Conservation (phyloP, 64 coral and sea anemone genomes). For the Platygyra sinensis region DNA sequence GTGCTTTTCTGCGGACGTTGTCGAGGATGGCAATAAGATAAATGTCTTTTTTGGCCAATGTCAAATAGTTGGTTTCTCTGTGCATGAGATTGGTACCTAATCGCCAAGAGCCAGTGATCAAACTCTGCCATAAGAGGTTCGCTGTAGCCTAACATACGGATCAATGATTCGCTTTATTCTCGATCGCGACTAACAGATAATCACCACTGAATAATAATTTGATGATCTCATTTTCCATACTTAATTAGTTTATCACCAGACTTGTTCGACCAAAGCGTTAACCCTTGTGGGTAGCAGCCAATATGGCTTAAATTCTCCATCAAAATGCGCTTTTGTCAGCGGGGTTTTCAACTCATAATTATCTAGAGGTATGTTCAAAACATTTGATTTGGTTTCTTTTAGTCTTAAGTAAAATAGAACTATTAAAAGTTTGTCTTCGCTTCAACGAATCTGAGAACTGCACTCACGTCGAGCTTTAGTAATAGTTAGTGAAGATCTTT, state of each 20-base stretch:
- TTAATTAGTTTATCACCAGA: not conserved
- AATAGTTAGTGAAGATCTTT: not conserved
- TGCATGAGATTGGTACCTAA: too few relatives aligned
- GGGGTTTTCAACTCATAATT: not conserved
- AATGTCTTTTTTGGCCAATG: too few relatives aligned
- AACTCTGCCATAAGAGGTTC: not conserved
- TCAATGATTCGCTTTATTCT: not conserved
- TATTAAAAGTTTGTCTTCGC: not conserved
- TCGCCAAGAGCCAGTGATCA: too few relatives aligned
- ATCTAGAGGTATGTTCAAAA: not conserved
- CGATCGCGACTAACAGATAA: not conserved
- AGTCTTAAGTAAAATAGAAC: not conserved
- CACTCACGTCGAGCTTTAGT: not conserved
- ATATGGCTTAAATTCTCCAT: not conserved
- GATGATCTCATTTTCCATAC: constrained; percentile 22
- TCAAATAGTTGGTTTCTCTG: too few relatives aligned
- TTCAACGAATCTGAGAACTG: not conserved
- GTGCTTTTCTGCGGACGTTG: too few relatives aligned
- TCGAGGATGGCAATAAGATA: too few relatives aligned
- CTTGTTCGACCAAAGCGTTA: not conserved
- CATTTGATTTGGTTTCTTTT: not conserved
- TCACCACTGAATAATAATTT: constrained; percentile 9
- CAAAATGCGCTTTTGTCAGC: not conserved
- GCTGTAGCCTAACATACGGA: not conserved
- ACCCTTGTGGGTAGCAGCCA: not conserved